phyloP scores from a whole-genome alignment of 2,797 vertebrate species.

The Cacajao melanocephalus region DNA sequence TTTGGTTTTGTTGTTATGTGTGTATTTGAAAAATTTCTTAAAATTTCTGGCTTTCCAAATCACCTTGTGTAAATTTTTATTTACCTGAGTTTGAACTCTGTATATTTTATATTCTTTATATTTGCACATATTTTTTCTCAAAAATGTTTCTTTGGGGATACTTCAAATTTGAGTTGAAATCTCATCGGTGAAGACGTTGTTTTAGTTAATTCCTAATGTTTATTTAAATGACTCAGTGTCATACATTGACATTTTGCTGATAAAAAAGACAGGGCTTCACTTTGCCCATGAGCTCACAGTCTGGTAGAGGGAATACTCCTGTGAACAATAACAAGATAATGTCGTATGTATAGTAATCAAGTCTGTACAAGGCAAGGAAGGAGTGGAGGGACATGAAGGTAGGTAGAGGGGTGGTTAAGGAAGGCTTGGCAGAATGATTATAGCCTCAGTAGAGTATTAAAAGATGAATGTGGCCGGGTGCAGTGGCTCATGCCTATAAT shows the following conservation, averaged over 20 bases:
- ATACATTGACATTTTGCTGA: background rate
- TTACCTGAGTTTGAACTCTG: background rate
- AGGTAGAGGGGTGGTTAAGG: background rate
- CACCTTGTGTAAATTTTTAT: slow-evolving; percentile 20
- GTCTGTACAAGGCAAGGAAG: background rate
- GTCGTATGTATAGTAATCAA: background rate
- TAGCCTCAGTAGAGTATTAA: background rate
- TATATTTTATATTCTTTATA: slow-evolving; percentile 39
- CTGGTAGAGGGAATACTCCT: background rate
- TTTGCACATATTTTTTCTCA: background rate
- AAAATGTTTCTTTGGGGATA: slow-evolving; percentile 11
- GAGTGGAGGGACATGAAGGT: background rate
- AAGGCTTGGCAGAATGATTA: background rate
- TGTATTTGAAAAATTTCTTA: slow-evolving; percentile 51
- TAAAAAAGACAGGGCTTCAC: background rate
- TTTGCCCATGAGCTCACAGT: background rate
- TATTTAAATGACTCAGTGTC: background rate
- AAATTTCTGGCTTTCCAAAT: slow-evolving; percentile 19
- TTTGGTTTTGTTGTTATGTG: slow-evolving; percentile 19
- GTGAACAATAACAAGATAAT: background rate
- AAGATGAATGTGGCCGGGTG: background rate
- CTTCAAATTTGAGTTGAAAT: slow-evolving; percentile 23
- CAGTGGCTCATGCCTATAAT: no score
- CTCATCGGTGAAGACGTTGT: background rate
- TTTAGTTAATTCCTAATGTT: slow-evolving; percentile 46